Evolutionary conservation across 2,113 vertebrate species (phyloP).

Genomic region (Atherinomorus stipes): DNA sequence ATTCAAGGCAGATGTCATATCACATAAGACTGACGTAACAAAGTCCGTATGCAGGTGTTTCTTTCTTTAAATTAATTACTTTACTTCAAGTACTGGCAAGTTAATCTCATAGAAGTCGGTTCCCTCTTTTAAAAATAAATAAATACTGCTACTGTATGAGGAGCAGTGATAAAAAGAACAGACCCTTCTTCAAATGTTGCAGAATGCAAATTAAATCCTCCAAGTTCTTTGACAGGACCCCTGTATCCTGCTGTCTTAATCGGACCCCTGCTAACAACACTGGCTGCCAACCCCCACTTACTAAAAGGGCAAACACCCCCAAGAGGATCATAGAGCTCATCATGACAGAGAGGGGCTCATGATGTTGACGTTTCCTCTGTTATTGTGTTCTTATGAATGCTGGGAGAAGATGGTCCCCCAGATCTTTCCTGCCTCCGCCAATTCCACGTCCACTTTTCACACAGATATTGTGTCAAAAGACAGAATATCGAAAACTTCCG

Average conservation of each 20-base stretch:
- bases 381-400: constrained; percentile 33
- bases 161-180: neutral
- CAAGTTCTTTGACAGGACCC: constrained; percentile 29
- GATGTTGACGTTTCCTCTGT: constrained; percentile 52
- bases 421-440: constrained; percentile 33
- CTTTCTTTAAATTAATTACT: neutral
- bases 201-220: constrained; percentile 35
- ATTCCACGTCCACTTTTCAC: constrained; percentile 18
- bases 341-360: constrained; percentile 52
- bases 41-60: neutral
- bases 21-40: neutral
- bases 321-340: constrained; percentile 64
- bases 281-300: constrained; percentile 48
- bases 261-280: constrained; percentile 56
- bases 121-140: neutral
- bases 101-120: neutral
- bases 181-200: neutral
- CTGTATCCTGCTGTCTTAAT: constrained; percentile 58
- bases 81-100: neutral
- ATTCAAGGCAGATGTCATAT: no score
- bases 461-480: constrained; percentile 30
- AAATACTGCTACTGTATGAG: neutral
- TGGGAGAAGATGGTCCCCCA: constrained; percentile 20
- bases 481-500: constrained; percentile 11
- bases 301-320: constrained; percentile 72